Evolutionary conservation across 2,797 vertebrate genomes (phyloP), one percentile per base, ranked within the genome.

Genomic region (Aythya fuligula): DNA sequence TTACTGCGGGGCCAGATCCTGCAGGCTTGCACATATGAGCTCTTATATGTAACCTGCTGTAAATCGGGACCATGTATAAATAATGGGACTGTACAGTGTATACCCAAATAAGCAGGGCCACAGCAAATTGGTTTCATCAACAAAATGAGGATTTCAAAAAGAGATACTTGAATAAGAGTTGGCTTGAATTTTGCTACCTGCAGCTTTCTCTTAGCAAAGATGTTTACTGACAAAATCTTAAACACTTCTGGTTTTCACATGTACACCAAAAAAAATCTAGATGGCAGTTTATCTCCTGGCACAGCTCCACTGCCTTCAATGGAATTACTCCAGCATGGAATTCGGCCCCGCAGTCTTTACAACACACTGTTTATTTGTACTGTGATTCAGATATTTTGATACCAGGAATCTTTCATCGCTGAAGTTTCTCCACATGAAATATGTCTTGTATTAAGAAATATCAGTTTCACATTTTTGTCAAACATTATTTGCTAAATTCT

Each of bases 381-480:
- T 67, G 21, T 93, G 87, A 57, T 78, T 93, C 83, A 92, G 57
- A 93, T 96, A 96, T 71, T 93, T 71, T 96, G 96, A 95, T 94
- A 93, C 77, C 49, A 84, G 94, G 64, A 56, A 84, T 89, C 95
- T 97, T 95, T 96, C 91, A 53, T 53, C 41, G 16, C 93, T 71
- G 93, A 93, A 96, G 91, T 96, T 95, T 87, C 96, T 85, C 71
- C 75, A 51, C 89, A 93, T 86, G 94, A 95, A 97, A 94, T 97
- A 97, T 97, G 97, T 96, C 97, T 95, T 82, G 57, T 54, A 85
- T 97, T 97, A 97, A 97, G 97, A 97, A 97, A 97, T 97, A 97
- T 94, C 95, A 71, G 96, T 82, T 95, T 96, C 95, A 71, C 91
- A 74, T 97, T 97, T 97, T 96, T 94, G 97, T 98, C 97, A 97